A percentile compares a stretch with the other conserved stretches of the same genome.
phyloP scores from a whole-genome alignment of 2,113 vertebrate genomes.

The Corythornis vintsioides region DNA sequence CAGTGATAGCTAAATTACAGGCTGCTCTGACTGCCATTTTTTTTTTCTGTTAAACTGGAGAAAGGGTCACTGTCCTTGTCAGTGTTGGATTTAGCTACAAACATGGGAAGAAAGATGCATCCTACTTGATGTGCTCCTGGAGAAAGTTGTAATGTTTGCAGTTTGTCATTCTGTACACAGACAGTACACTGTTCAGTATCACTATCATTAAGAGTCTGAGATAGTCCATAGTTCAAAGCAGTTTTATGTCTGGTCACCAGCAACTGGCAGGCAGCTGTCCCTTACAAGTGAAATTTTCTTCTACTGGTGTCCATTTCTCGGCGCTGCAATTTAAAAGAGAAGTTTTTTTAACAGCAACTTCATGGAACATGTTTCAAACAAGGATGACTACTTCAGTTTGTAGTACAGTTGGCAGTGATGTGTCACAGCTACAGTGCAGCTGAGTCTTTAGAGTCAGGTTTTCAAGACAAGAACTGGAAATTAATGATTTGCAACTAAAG shows the following conservation, averaged over 20 bases:
- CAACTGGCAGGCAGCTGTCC: neutral
- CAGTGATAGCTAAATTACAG: neutral
- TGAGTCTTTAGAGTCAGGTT: neutral
- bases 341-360: neutral
- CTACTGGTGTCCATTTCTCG: constrained; percentile 95
- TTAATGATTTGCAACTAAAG: neutral
- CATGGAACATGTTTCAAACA: neutral
- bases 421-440: neutral
- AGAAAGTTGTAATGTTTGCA: neutral
- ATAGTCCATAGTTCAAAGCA: neutral
- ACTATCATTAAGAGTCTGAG: neutral
- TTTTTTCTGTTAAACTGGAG: neutral
- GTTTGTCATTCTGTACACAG: neutral
- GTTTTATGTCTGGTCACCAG: neutral
- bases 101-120: neutral
- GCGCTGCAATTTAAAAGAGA: constrained; percentile 81
- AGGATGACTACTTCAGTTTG: neutral
- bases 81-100: neutral
- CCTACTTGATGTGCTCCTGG: neutral
- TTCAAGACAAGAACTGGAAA: neutral
- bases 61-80: neutral
- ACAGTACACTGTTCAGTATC: neutral
- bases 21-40: neutral
- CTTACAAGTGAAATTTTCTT: constrained; percentile 96
- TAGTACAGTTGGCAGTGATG: neutral